Percentiles rank a stretch among this genome's conserved stretches.
These are phyloP conservation scores for Anticlea derivata DNA, from an alignment of 2,888 invertebrate genomes.

Conservation along the genomic window DNA sequence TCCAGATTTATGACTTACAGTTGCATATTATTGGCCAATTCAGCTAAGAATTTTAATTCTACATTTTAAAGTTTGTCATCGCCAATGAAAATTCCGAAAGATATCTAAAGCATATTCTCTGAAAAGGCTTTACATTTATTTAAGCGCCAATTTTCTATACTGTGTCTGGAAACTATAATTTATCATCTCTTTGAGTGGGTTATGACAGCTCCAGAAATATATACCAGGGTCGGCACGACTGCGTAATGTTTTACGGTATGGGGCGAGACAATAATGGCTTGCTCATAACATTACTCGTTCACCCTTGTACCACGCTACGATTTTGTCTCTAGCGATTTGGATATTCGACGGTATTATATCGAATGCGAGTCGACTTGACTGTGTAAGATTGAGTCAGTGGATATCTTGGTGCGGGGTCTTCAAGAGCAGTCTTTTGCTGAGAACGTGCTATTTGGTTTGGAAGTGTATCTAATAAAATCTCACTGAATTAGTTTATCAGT, in stretches of 20 bases:
- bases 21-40: conserved; percentile 28
- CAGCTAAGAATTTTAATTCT: conserved; percentile 12
- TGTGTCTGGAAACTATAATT: conserved; percentile 24
- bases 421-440: conserved; percentile 57
- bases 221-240: conserved; percentile 69
- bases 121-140: background rate
- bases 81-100: background rate
- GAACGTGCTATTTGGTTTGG: conserved; percentile 60
- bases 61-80: conserved; percentile 3
- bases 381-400: conserved; percentile 19
- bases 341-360: conserved; percentile 39
- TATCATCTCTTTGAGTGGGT: conserved; percentile 47
- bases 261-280: conserved; percentile 84
- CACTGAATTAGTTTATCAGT: conserved; percentile 55
- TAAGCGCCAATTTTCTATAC: background rate
- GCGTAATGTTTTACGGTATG: conserved; percentile 84
- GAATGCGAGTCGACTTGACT: conserved; percentile 16
- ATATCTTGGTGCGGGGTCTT: conserved; percentile 58
- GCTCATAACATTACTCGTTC: conserved; percentile 84
- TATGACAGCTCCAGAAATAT: conserved; percentile 70
- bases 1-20: conserved; percentile 54
- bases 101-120: conserved; percentile 14
- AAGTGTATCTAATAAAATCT: conserved; percentile 62
- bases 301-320: conserved; percentile 68
- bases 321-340: conserved; percentile 56